Percentiles rank a stretch among this genome's conserved stretches.
These are phyloP conservation scores for Stomorhina lunata DNA, from an alignment of 2,888 invertebrate species.

Conservation along the genomic window DNA sequence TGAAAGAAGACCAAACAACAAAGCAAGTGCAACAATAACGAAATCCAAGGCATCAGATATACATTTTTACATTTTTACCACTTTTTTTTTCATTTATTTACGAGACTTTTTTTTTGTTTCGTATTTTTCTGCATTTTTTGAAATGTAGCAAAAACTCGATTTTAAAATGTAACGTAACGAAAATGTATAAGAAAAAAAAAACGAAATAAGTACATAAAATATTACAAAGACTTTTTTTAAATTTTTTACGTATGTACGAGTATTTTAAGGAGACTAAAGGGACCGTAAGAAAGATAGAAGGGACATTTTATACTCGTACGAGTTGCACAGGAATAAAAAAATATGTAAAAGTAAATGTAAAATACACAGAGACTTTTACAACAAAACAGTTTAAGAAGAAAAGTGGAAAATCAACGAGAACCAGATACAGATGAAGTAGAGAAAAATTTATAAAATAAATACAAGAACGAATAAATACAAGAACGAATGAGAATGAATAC, in stretches of 20 bases:
- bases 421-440: constrained; percentile 39
- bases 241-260: no score
- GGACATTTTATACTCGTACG: no score
- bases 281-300: constrained; percentile 45
- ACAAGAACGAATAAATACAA: not conserved
- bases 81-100: constrained; percentile 1
- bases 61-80: constrained; percentile 28
- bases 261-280: constrained; percentile 43
- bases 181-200: not conserved
- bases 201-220: constrained; percentile 34
- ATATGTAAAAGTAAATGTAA: not conserved
- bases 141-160: constrained; percentile 47
- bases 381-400: constrained; percentile 47
- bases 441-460: constrained; percentile 1
- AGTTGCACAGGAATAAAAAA: constrained; percentile 6
- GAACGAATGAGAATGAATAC: constrained; percentile 17
- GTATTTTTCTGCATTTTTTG: not conserved
- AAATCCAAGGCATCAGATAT: constrained; percentile 42
- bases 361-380: constrained; percentile 2
- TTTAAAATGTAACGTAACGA: constrained; percentile 47
- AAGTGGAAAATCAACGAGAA: constrained; percentile 39
- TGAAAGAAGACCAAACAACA: constrained; percentile 50
- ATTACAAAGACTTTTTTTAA: constrained; percentile 27
- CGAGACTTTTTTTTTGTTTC: not conserved
- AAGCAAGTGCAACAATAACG: constrained; percentile 54